Conservation (phyloP, 2,888 invertebrate species). For the Protophormia terraenovae region DNA sequence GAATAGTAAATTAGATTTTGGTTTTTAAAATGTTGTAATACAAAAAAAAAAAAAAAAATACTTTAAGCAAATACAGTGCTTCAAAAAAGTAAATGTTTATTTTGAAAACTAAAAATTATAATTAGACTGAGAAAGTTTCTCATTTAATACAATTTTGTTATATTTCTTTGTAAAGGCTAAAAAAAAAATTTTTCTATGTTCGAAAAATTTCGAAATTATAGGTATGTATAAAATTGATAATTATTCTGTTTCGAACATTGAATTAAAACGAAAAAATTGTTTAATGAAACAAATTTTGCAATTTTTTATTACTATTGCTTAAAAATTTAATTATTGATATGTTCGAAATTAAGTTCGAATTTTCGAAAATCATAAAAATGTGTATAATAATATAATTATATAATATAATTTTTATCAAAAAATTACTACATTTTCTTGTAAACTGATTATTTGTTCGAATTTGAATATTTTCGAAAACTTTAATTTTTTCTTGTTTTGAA, state of each 20-base stretch:
- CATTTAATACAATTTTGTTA: no score
- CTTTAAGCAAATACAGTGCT: neutral
- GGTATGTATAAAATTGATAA: no score
- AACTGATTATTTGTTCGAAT: neutral
- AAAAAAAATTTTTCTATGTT: neutral
- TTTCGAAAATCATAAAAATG: neutral
- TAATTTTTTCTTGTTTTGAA: no score
- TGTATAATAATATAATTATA: no score
- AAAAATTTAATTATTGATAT: no score
- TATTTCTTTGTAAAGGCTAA: no score
- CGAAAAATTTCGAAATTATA: neutral
- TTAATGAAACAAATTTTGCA: no score
- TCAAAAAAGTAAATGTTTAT: neutral
- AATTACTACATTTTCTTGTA: no score
- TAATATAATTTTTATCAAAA: no score
- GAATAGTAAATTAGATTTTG: slow-evolving; percentile 12
- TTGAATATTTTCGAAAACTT: neutral
- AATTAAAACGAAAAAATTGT: no score
- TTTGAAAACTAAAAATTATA: neutral
- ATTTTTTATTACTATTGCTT: no score
- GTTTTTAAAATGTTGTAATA: neutral
- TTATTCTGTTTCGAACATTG: no score
- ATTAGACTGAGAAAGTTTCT: neutral
- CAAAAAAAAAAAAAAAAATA: neutral
- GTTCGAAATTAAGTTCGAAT: neutral